Conservation (phyloP, 37 sponge, comb jelly and placozoan genomes). For the Halichondria panicea region DNA sequence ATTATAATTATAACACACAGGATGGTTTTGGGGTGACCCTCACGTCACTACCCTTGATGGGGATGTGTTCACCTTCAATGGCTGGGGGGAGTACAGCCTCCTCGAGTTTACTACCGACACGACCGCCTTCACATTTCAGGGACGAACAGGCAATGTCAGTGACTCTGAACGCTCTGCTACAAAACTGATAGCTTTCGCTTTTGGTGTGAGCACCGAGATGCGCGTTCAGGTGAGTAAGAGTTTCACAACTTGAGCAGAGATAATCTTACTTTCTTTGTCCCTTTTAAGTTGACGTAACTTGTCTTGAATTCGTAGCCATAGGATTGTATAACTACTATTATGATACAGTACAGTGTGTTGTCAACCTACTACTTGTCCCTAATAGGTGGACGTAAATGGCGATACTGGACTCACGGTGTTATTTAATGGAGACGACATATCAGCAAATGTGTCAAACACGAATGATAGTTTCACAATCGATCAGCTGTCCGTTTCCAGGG, state of each 20-base stretch:
- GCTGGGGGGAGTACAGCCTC: slow-evolving; percentile 61
- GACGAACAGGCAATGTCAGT: slow-evolving; percentile 24
- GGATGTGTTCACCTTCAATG: slow-evolving; percentile 75
- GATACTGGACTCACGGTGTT: slow-evolving; percentile 8
- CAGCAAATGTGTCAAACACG: slow-evolving; percentile 9
- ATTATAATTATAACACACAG: too few species aligned
- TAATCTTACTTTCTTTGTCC: too few species aligned
- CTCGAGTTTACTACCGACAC: background rate
- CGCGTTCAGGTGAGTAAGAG: slow-evolving; percentile 44
- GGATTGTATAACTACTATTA: too few species aligned
- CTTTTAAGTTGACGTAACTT: too few species aligned
- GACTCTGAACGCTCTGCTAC: slow-evolving; percentile 49
- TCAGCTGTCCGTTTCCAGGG: too few species aligned
- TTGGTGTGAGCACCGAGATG: too few species aligned
- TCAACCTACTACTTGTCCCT: too few species aligned
- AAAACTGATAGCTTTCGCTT: slow-evolving; percentile 52
- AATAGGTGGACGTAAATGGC: too few species aligned
- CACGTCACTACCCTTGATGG: slow-evolving; percentile 75
- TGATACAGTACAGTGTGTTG: too few species aligned
- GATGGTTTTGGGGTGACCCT: slow-evolving; percentile 76
- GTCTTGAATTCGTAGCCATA: too few species aligned
- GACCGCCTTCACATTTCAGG: slow-evolving; percentile 33
- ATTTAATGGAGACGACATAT: slow-evolving; percentile 21
- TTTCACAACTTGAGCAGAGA: background rate
- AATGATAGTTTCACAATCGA: too few species aligned